Evolutionary conservation across 2,888 invertebrate species (phyloP), one percentile per base, ranked within the genome.

Genomic region (Conchocele bisecta): DNA sequence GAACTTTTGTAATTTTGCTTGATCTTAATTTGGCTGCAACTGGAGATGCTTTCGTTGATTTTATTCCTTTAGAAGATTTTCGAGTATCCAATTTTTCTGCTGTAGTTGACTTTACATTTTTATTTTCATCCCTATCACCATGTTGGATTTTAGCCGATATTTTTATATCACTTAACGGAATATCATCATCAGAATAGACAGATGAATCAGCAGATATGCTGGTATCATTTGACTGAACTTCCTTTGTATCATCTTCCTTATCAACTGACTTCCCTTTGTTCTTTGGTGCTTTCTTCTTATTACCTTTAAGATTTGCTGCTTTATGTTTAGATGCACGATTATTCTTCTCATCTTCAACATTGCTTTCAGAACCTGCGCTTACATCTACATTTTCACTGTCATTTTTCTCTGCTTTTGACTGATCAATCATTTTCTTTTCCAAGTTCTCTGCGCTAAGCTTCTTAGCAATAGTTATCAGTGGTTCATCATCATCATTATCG

Each of bases 401-500:
- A 26, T 50, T 28, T 9, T 42, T 17, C 7, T 63, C 28, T 9
- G 11, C n/a, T 26, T 31, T 20, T 42, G 29, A 28, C 26, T 56
- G 31, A 24, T 54, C 13, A 28, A 51, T 42, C 28, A 48, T 41
- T 37, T 64, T 64, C 31, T 60, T 60, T 42, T 60, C 60, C 4
- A 50, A 28, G 24, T 50, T 60, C 50, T 48, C 60, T 26, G 44
- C 58, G 31, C 24, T 41, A 9, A n/a, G 28, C 29, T 44, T 61
- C 33, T 57, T 44, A 17, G 20, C 22, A 13, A 61, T n/a, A n/a
- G 29, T 17, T 26, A 37, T 53, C 11, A 64, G 33, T 35, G 66
- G 65, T 13, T 57, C 15, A 33, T 65, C 56, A 53, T 65, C 65
- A 39, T 71, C 61, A 58, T 35, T 13, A 39, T 54, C 54, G 4